Conservation (phyloP, 1,140 invertebrate genomes). For the Drosophila neocordata region DNA sequence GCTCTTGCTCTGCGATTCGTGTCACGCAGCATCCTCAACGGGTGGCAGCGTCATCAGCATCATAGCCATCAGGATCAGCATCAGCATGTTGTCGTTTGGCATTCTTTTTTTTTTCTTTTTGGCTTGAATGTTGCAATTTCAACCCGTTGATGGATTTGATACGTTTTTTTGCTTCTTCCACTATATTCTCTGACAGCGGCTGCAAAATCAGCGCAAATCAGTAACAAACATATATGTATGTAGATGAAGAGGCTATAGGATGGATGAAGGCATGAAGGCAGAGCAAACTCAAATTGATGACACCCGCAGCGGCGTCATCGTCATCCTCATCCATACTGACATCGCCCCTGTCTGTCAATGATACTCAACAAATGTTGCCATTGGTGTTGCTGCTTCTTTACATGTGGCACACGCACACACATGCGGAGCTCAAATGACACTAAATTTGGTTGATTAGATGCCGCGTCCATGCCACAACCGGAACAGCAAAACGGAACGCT, state of each 20-base stretch:
- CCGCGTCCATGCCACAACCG: constrained; percentile 19
- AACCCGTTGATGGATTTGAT: constrained; percentile 79
- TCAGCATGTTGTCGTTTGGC: constrained; percentile 67
- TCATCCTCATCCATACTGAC: not conserved
- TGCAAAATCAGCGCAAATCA: constrained; percentile 70
- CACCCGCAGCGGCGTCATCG: constrained; percentile 55
- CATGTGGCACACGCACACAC: constrained; percentile 55
- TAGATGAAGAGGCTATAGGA: not conserved
- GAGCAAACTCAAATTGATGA: constrained; percentile 76
- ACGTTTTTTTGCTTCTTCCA: constrained; percentile 41
- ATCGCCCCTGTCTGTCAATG: constrained; percentile 30
- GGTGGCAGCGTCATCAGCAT: constrained; percentile 66
- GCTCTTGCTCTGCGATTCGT: constrained; percentile 51
- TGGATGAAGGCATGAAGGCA: constrained; percentile 1
- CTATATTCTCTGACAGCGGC: constrained; percentile 39
- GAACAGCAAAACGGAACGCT: constrained; percentile 35
- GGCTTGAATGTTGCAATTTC: constrained; percentile 77
- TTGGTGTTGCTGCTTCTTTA: constrained; percentile 40
- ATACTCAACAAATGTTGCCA: constrained; percentile 37
- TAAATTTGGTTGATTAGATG: constrained; percentile 80
- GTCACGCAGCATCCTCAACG: constrained; percentile 69
- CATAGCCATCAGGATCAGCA: constrained; percentile 48
- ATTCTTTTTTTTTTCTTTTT: constrained; percentile 28
- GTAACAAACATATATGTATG: constrained; percentile 40
- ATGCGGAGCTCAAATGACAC: constrained; percentile 64